These are phyloP conservation scores for human (Homo sapiens) DNA, from an alignment of 2,113 vertebrate genomes.

Conservation along the genomic window DNA sequence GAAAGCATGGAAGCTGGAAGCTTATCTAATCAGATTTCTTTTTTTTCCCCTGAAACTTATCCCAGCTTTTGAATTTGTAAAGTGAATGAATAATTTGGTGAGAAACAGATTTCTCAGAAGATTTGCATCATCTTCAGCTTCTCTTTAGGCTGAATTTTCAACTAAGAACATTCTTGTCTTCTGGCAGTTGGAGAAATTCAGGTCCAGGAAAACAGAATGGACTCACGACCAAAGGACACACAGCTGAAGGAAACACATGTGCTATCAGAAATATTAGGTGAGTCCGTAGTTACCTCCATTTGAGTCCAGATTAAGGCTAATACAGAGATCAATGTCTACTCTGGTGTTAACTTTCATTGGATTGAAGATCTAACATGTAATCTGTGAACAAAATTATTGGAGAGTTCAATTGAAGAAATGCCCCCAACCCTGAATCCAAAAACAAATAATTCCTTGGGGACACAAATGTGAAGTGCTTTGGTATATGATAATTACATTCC, in stretches of 20 bases:
- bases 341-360: not conserved
- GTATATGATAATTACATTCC: not conserved
- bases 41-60: slow-evolving; percentile 46
- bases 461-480: not conserved
- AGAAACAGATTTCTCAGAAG: slow-evolving; percentile 67
- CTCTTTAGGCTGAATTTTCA: slow-evolving; percentile 60
- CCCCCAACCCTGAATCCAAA: not conserved
- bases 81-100: slow-evolving; percentile 60
- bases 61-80: slow-evolving; percentile 66
- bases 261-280: not conserved
- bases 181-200: slow-evolving; percentile 21
- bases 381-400: not conserved
- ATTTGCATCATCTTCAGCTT: slow-evolving; percentile 57
- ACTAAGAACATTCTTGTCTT: slow-evolving; percentile 20
- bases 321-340: not conserved
- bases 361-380: not conserved
- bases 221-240: not conserved
- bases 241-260: not conserved
- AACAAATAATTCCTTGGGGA: not conserved
- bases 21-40: slow-evolving; percentile 56
- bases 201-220: slow-evolving; percentile 15
- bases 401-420: not conserved
- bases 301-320: not conserved
- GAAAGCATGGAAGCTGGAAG: not conserved
- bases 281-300: not conserved